Conservation (phyloP, 2,888 invertebrate species). For the Salpingus planirostris region DNA sequence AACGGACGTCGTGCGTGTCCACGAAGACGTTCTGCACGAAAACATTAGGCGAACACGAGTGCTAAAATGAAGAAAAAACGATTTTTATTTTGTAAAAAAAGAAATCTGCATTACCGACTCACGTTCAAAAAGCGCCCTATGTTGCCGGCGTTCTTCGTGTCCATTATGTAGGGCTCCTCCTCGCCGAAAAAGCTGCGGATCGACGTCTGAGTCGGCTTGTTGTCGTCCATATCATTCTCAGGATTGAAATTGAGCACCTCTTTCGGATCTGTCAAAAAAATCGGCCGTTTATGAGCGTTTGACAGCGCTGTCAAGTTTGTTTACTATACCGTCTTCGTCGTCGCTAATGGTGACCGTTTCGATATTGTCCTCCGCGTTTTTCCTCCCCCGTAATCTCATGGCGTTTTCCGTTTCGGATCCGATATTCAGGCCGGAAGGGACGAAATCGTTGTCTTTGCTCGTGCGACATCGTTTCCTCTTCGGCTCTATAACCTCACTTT, state of each 20-base stretch:
- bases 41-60: slow-evolving; percentile 91
- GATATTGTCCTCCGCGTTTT: slow-evolving; percentile 23
- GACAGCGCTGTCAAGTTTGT: too few species aligned
- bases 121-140: slow-evolving; percentile 95
- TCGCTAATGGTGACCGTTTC: slow-evolving; percentile 53
- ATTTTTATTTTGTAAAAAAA: too few species aligned
- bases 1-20: slow-evolving; percentile 94
- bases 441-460: slow-evolving; percentile 11
- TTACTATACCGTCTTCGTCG: slow-evolving; percentile 55
- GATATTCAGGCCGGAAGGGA: slow-evolving; percentile 3
- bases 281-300: background rate
- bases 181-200: slow-evolving; percentile 71
- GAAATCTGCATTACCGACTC: too few species aligned
- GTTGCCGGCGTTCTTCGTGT: slow-evolving; percentile 94
- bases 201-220: slow-evolving; percentile 48
- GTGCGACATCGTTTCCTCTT: slow-evolving; percentile 8
- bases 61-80: too few species aligned
- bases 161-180: slow-evolving; percentile 89
- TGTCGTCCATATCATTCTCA: slow-evolving; percentile 43
- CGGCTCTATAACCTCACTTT: slow-evolving; percentile 35
- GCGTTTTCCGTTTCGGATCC: slow-evolving; percentile 7
- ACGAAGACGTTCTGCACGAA: slow-evolving; percentile 99
- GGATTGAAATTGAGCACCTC: slow-evolving; percentile 69
- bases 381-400: slow-evolving; percentile 17
- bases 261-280: slow-evolving; percentile 39